Percentiles rank a stretch among this genome's conserved stretches.
These are phyloP conservation scores for Acleris laterana DNA, from an alignment of 2,888 invertebrate species.

Conservation along the genomic window DNA sequence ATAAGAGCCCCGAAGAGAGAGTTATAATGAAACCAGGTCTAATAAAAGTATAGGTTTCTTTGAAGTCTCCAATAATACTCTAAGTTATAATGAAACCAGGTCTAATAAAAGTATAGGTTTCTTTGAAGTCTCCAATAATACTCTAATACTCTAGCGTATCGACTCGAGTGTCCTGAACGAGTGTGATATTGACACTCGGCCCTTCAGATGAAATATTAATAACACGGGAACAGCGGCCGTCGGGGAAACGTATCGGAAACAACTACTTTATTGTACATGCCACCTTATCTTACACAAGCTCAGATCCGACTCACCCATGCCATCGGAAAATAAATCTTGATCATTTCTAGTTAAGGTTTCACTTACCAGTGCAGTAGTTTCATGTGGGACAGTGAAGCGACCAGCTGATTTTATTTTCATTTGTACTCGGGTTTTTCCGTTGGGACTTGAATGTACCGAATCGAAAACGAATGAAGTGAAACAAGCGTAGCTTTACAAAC, in stretches of 20 bases:
- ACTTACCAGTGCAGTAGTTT: neutral
- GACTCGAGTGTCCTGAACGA: constrained; percentile 11
- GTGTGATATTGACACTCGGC: constrained; percentile 36
- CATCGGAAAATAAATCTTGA: neutral
- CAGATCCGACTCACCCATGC: neutral
- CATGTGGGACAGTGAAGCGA: neutral
- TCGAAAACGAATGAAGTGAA: neutral
- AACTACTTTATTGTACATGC: constrained; percentile 18
- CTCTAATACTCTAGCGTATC: neutral
- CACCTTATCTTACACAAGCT: neutral
- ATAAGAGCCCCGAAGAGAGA: neutral
- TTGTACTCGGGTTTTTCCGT: neutral
- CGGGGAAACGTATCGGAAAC: constrained; percentile 27
- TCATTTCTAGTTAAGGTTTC: neutral
- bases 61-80: constrained; percentile 11
- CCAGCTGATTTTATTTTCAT: too few relatives aligned
- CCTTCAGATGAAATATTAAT: constrained; percentile 37
- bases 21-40: neutral
- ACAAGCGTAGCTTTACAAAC: too few relatives aligned
- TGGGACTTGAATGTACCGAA: neutral
- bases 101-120: neutral
- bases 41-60: neutral
- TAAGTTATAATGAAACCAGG: neutral
- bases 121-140: constrained; percentile 14
- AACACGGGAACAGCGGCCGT: constrained; percentile 23